Conservation (phyloP, 2,888 invertebrate species). For the Hyalella azteca region DNA sequence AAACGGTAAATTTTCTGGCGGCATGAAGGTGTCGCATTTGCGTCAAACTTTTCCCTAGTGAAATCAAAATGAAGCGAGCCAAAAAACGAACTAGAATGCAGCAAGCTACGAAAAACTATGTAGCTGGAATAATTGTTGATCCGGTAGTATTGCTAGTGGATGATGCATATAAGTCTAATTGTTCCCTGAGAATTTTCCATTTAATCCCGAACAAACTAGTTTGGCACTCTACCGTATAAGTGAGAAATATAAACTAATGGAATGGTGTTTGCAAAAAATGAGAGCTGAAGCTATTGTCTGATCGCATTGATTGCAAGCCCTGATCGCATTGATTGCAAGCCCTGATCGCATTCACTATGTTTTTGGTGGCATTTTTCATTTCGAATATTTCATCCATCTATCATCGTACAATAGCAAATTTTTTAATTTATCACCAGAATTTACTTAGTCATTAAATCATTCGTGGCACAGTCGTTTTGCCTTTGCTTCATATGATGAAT, state of each 20-base stretch:
- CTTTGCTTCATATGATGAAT: not conserved
- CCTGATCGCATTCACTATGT: no score
- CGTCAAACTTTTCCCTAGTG: not conserved
- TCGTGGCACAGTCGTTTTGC: not conserved
- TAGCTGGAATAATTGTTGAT: not conserved
- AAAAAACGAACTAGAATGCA: not conserved
- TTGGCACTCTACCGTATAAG: not conserved
- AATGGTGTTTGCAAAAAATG: no score
- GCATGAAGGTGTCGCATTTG: not conserved
- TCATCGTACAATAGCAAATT: no score
- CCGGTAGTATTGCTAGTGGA: not conserved
- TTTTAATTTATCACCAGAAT: not conserved
- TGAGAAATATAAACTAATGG: no score
- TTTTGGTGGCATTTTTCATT: no score
- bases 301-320: no score
- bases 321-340: no score
- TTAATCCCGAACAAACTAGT: not conserved
- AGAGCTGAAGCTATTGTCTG: no score
- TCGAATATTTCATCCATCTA: no score
- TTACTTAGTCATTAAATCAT: slow-evolving; percentile 1
- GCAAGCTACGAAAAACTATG: not conserved
- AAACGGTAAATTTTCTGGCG: not conserved
- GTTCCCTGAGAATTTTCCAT: not conserved
- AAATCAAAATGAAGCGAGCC: not conserved
- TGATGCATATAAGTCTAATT: not conserved